phyloP scores from a whole-genome alignment of 1,140 invertebrate species.

The Lethrus apterus region DNA sequence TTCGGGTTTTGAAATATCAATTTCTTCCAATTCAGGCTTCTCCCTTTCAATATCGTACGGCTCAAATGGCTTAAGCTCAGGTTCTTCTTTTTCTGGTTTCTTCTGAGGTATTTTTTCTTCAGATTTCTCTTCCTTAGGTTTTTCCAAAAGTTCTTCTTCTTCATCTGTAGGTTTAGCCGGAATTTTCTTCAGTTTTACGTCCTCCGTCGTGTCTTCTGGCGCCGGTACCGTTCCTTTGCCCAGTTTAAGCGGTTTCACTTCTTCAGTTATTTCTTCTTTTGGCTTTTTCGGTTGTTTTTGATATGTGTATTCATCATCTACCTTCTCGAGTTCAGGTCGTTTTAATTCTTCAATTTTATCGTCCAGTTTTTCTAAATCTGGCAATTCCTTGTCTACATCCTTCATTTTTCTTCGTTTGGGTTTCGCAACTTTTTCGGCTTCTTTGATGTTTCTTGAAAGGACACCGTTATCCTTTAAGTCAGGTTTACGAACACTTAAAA shows the following conservation, averaged over 20 bases:
- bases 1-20: constrained; percentile 20
- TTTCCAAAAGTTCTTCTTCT: constrained; percentile 23
- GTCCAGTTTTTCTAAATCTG: constrained; percentile 63
- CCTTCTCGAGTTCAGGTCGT: constrained; percentile 33
- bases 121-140: constrained; percentile 27
- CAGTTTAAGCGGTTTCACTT: constrained; percentile 42
- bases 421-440: constrained; percentile 57
- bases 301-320: constrained; percentile 38
- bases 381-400: constrained; percentile 51
- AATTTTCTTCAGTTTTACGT: constrained; percentile 34
- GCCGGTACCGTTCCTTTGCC: constrained; percentile 46
- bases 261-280: constrained; percentile 33
- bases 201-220: constrained; percentile 42
- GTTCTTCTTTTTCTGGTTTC: constrained; percentile 19
- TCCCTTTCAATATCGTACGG: constrained; percentile 24
- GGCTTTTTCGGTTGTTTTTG: constrained; percentile 27
- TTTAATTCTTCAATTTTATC: constrained; percentile 49
- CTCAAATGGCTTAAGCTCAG: constrained; percentile 18
- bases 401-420: constrained; percentile 37
- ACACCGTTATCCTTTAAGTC: constrained; percentile 52
- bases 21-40: constrained; percentile 24
- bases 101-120: constrained; percentile 25
- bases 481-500: constrained; percentile 47
- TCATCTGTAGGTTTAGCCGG: constrained; percentile 35
- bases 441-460: constrained; percentile 61